Evolutionary conservation across 2,888 invertebrate species (phyloP).

Genomic region (Thymelicus lineola): DNA sequence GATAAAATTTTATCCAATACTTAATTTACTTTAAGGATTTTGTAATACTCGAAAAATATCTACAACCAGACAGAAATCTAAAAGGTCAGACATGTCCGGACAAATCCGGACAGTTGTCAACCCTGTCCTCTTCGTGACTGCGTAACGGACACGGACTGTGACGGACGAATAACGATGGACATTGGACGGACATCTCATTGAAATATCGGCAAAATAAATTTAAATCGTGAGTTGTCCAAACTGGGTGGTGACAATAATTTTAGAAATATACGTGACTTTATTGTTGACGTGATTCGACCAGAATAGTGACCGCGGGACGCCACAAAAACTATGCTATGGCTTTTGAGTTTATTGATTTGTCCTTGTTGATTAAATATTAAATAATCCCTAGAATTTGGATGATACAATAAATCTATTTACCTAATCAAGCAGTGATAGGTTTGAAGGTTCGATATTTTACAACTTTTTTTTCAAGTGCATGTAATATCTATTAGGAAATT

Average conservation of each 20-base stretch:
- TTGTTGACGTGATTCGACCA: conserved; percentile 3
- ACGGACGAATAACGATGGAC: background rate
- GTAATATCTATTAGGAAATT: too few species aligned
- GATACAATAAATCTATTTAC: too few species aligned
- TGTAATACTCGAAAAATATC: too few species aligned
- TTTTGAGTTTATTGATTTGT: background rate
- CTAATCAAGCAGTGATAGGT: background rate
- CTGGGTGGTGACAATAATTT: conserved; percentile 2
- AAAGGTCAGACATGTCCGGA: background rate
- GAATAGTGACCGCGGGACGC: background rate
- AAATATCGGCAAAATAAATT: conserved; percentile 15
- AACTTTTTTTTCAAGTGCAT: too few species aligned
- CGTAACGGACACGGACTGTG: conserved; percentile 5
- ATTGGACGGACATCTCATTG: background rate
- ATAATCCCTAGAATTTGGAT: background rate
- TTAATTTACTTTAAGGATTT: too few species aligned
- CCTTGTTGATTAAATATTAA: conserved; percentile 1
- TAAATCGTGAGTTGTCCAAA: conserved; percentile 5
- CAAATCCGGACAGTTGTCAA: background rate
- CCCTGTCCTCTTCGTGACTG: background rate
- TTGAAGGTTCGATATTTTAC: too few species aligned
- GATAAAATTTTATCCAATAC: too few species aligned
- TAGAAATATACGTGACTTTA: conserved; percentile 18
- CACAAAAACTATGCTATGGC: background rate
- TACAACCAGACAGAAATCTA: too few species aligned